phyloP scores from a whole-genome alignment of 2,888 invertebrate genomes.

The Apantesis nais region DNA sequence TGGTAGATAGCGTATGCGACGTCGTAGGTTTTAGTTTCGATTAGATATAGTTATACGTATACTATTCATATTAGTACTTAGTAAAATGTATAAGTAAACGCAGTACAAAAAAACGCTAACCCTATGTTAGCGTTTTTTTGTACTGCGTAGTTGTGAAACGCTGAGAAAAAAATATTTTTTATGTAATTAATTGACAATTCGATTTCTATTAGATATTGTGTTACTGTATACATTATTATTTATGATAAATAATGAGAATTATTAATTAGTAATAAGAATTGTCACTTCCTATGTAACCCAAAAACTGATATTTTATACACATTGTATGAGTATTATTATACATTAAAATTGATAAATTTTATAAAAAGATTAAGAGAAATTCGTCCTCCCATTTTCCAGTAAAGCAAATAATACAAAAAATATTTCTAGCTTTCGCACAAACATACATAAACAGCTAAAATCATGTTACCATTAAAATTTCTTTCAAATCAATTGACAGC shows the following conservation, averaged over 20 bases:
- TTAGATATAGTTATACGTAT: too few relatives aligned
- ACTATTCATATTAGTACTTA: too few relatives aligned
- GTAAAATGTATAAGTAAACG: too few relatives aligned
- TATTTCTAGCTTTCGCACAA: too few relatives aligned
- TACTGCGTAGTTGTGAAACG: background rate
- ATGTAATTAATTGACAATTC: too few relatives aligned
- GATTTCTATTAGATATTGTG: too few relatives aligned
- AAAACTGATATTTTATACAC: background rate
- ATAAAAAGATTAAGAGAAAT: background rate
- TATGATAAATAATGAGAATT: background rate
- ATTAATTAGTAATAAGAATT: background rate
- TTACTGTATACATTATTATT: background rate
- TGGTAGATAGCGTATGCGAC: too few relatives aligned
- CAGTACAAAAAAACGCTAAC: too few relatives aligned
- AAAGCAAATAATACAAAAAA: background rate
- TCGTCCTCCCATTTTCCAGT: background rate
- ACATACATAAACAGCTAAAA: too few relatives aligned
- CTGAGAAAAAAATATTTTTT: background rate
- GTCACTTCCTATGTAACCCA: background rate
- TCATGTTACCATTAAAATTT: background rate
- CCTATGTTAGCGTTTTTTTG: too few relatives aligned
- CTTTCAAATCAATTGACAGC: background rate
- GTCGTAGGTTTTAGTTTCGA: too few relatives aligned
- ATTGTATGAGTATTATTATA: background rate
- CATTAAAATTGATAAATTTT: too few relatives aligned